Percentiles rank a stretch among this genome's conserved stretches.
These are phyloP conservation scores for Lophotriccus pileatus DNA, from an alignment of 2,797 vertebrate genomes.

Conservation along the genomic window DNA sequence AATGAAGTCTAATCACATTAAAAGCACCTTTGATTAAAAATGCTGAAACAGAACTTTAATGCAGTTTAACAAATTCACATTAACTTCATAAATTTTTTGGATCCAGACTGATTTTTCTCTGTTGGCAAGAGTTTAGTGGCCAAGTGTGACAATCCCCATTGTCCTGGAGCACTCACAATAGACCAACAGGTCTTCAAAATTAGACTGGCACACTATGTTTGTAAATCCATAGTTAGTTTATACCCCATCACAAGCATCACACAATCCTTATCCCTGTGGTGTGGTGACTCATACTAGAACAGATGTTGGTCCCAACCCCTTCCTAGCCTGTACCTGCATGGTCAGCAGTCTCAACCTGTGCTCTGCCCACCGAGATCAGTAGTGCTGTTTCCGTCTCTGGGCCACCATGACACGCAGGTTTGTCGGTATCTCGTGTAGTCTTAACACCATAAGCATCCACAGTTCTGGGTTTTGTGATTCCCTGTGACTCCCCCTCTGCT, in stretches of 20 bases:
- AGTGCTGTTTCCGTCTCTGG: background rate
- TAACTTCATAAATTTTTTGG: background rate
- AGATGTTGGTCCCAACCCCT: background rate
- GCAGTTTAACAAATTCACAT: background rate
- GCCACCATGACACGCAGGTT: background rate
- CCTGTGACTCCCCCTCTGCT: too few species aligned
- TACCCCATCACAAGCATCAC: background rate
- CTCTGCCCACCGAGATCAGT: background rate
- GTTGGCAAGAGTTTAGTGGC: background rate
- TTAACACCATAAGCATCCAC: background rate
- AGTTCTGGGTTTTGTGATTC: background rate
- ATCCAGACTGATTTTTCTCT: background rate
- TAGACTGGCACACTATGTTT: background rate
- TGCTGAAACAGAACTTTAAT: background rate
- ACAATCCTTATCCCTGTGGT: background rate
- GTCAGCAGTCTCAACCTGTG: background rate
- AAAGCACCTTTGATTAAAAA: conserved; percentile 2
- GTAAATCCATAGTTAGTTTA: background rate
- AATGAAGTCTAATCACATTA: background rate
- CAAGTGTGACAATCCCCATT: background rate
- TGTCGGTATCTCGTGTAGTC: background rate
- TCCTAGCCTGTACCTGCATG: background rate
- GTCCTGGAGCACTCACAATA: background rate
- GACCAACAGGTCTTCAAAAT: background rate
- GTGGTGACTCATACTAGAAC: background rate